Conservation (phyloP, 1,140 invertebrate species). For the Hycleus phaleratus region DNA sequence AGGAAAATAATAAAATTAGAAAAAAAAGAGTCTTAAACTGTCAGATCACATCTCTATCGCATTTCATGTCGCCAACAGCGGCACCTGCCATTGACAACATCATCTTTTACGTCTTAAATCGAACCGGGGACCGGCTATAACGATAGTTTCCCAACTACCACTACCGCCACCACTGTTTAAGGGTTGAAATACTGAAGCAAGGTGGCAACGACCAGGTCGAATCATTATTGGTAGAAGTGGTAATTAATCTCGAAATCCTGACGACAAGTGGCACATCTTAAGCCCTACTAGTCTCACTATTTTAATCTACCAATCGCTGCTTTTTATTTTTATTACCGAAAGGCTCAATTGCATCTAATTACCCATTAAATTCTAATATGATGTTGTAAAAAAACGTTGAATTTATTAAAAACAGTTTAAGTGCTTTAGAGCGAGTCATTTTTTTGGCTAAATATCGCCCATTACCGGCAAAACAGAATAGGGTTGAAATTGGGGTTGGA, state of each 20-base stretch:
- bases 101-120: slow-evolving; percentile 27
- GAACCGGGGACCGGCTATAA: slow-evolving; percentile 7
- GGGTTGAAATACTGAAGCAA: not conserved
- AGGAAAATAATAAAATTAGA: slow-evolving; percentile 29
- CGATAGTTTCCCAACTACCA: not conserved
- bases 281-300: not conserved
- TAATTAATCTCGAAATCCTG: not conserved
- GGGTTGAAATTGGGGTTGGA: no score
- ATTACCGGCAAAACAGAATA: no score
- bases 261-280: not conserved
- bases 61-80: slow-evolving; percentile 24
- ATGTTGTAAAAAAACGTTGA: no score
- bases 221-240: not conserved
- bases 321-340: no score
- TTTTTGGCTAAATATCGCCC: no score
- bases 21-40: slow-evolving; percentile 14
- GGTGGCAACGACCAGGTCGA: not conserved
- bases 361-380: no score
- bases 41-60: slow-evolving; percentile 24
- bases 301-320: no score
- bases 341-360: no score
- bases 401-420: no score
- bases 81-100: slow-evolving; percentile 25
- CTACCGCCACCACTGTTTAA: not conserved
- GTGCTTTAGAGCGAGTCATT: no score